Conservation (phyloP, 2,888 invertebrate species). For the Laspeyria flexula region DNA sequence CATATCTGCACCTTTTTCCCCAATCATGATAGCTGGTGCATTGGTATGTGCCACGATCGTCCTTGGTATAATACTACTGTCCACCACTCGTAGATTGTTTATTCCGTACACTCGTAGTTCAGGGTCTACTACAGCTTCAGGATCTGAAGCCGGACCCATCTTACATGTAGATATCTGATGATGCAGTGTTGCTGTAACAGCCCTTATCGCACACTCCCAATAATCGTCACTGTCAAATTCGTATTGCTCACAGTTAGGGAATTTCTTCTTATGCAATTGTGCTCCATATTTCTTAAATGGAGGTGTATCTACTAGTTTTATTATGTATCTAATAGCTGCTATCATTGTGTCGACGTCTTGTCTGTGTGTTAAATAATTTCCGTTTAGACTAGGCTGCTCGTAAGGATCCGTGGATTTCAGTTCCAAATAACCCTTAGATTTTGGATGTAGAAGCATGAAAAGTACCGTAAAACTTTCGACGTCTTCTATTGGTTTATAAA, state of each 20-base stretch:
- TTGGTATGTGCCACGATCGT: slow-evolving; percentile 89
- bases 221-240: slow-evolving; percentile 87
- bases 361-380: slow-evolving; percentile 89
- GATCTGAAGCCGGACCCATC: slow-evolving; percentile 87
- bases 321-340: slow-evolving; percentile 85
- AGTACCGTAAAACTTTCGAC: slow-evolving; percentile 78
- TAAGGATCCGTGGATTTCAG: slow-evolving; percentile 88
- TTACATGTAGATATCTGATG: slow-evolving; percentile 90
- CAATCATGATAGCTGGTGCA: slow-evolving; percentile 90
- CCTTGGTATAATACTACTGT: slow-evolving; percentile 89
- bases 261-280: slow-evolving; percentile 79
- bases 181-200: slow-evolving; percentile 87
- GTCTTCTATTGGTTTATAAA: slow-evolving; percentile 72
- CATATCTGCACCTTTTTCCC: slow-evolving; percentile 89
- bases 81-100: slow-evolving; percentile 87
- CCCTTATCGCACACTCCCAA: slow-evolving; percentile 88
- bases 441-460: slow-evolving; percentile 87
- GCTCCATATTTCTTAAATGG: slow-evolving; percentile 87
- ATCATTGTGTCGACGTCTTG: slow-evolving; percentile 87
- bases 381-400: slow-evolving; percentile 88
- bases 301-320: slow-evolving; percentile 83
- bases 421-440: slow-evolving; percentile 88
- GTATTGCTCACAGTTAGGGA: slow-evolving; percentile 83
- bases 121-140: slow-evolving; percentile 87
- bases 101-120: slow-evolving; percentile 88